Conservation (phyloP, 2,888 invertebrate species). For the Leptinotarsa peninsularis region DNA sequence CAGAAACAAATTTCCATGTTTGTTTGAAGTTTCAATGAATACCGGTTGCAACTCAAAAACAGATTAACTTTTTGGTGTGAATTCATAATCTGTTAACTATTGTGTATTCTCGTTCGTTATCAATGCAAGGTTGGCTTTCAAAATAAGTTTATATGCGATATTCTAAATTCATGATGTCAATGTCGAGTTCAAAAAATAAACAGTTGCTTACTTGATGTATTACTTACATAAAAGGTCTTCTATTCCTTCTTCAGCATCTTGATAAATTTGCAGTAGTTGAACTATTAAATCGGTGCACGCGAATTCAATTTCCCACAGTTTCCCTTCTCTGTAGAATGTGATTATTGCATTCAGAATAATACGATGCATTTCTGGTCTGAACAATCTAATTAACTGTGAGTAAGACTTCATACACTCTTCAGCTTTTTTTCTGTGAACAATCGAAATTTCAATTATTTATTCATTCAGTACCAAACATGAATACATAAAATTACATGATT, state of each 20-base stretch:
- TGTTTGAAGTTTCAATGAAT: no score
- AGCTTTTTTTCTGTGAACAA: slow-evolving; percentile 37
- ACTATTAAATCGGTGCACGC: slow-evolving; percentile 61
- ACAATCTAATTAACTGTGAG: slow-evolving; percentile 48
- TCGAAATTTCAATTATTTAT: background rate
- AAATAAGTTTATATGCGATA: no score
- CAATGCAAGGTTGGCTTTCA: no score
- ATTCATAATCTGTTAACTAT: no score
- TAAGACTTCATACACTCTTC: slow-evolving; percentile 53
- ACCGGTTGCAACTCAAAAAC: no score
- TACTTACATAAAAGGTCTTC: slow-evolving; percentile 50
- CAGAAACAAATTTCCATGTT: no score
- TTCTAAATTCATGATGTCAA: no score
- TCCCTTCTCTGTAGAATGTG: slow-evolving; percentile 61
- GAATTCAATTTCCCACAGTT: slow-evolving; percentile 65
- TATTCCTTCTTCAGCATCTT: slow-evolving; percentile 51
- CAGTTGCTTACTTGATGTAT: background rate
- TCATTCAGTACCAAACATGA: background rate
- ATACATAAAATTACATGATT: no score
- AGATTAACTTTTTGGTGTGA: no score
- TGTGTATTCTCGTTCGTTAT: no score
- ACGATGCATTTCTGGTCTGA: slow-evolving; percentile 56
- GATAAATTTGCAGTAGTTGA: slow-evolving; percentile 54
- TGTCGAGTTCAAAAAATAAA: background rate
- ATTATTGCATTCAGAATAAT: slow-evolving; percentile 61